Percentiles rank a stretch among this genome's conserved stretches.
Evolutionary conservation across 2,797 vertebrate species (phyloP).

Genomic region (Poeciliopsis turneri): DNA sequence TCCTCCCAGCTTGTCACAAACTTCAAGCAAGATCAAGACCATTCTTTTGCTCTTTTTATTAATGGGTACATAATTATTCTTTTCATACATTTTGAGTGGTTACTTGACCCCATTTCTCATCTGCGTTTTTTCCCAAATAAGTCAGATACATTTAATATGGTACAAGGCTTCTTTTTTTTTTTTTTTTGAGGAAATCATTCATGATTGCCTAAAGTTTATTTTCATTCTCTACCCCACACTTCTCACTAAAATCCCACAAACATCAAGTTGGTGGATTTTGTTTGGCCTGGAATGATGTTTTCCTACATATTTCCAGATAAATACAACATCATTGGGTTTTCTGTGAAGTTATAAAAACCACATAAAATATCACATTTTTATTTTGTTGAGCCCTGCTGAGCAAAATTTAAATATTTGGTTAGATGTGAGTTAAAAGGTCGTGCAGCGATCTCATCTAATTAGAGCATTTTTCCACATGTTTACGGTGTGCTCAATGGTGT

Average conservation of each 20-base stretch:
- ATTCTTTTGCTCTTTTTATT: constrained; percentile 16
- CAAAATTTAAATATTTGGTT: too few relatives aligned
- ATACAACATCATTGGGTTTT: not conserved
- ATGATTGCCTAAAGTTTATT: not conserved
- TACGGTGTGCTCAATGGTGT: not conserved
- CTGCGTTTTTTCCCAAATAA: not conserved
- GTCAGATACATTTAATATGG: not conserved
- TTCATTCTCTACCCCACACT: not conserved
- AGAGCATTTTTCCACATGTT: not conserved
- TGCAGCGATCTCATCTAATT: not conserved
- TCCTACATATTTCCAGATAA: not conserved
- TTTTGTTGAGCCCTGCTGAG: not conserved
- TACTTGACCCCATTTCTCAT: constrained; percentile 8
- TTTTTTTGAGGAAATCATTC: not conserved
- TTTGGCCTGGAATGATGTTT: not conserved
- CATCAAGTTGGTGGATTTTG: not conserved
- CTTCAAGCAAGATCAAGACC: constrained; percentile 43
- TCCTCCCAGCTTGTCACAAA: constrained; percentile 43
- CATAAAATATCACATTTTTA: not conserved
- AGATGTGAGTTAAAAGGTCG: not conserved
- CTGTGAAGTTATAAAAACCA: not conserved
- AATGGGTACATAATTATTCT: not conserved
- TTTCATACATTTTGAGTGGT: not conserved
- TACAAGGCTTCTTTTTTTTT: not conserved
- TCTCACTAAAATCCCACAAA: not conserved